A percentile compares a stretch with the other conserved stretches of the same genome.
Conservation (phyloP, 2,797 vertebrate species). For the Aldrovandia affinis region DNA sequence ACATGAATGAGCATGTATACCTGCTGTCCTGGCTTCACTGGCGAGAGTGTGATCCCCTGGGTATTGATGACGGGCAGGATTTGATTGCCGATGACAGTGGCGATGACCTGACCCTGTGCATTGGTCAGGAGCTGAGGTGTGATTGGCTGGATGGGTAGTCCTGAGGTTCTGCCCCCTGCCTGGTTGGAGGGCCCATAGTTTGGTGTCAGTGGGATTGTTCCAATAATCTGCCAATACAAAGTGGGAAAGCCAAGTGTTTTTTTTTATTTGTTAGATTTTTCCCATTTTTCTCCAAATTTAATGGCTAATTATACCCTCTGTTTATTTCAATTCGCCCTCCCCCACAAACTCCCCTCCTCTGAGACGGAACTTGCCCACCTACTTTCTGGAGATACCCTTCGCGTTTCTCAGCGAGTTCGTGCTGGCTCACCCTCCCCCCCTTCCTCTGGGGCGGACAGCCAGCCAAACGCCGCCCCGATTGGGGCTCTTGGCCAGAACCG, state of each 20-base stretch:
- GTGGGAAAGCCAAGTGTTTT: slow-evolving; percentile 42
- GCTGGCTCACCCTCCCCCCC: no score
- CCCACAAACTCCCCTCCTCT: no score
- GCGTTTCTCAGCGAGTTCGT: no score
- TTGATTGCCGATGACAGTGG: slow-evolving; percentile 98
- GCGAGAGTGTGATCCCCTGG: slow-evolving; percentile 98
- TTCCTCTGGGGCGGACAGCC: no score
- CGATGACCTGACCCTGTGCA: slow-evolving; percentile 99
- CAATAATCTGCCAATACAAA: slow-evolving; percentile 87
- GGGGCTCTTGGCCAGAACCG: no score
- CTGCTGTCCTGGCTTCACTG: slow-evolving; percentile 98
- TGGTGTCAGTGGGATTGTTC: slow-evolving; percentile 98
- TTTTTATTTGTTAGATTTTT: no score
- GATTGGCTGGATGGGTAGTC: slow-evolving; percentile 97
- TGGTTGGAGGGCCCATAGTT: slow-evolving; percentile 91
- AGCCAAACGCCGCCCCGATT: no score
- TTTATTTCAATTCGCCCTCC: no score
- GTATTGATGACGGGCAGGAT: slow-evolving; percentile 99
- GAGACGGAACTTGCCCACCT: no score
- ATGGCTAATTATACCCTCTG: no score
- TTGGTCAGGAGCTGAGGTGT: slow-evolving; percentile 98
- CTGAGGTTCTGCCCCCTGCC: slow-evolving; percentile 85
- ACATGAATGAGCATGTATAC: slow-evolving; percentile 65
- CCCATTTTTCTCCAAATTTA: no score
- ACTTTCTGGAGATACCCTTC: no score